Conservation (phyloP, 1,140 invertebrate genomes). For the Parasteatoda tepidariorum region DNA sequence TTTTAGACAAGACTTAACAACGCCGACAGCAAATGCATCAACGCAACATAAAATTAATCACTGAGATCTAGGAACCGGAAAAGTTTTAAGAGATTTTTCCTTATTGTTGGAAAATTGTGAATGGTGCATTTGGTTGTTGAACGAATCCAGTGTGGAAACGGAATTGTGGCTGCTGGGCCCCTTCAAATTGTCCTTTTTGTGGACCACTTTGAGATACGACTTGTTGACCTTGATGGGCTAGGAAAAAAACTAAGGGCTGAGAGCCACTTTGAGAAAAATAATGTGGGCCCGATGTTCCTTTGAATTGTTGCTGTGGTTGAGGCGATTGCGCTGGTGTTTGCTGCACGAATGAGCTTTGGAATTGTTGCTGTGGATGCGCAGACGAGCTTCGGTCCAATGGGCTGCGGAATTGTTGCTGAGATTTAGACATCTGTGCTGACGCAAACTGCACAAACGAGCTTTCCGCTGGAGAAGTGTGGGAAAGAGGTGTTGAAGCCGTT, state of each 20-base stretch:
- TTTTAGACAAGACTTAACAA: too few relatives aligned
- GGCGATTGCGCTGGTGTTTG: not conserved
- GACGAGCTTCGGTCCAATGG: not conserved
- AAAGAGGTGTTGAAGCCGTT: not conserved
- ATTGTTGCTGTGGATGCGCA: not conserved
- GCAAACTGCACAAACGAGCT: too few relatives aligned
- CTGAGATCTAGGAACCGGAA: too few relatives aligned
- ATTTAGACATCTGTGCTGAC: too few relatives aligned
- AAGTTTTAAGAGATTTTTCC: too few relatives aligned
- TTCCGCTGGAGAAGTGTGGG: not conserved
- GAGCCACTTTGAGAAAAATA: not conserved
- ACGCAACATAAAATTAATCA: too few relatives aligned
- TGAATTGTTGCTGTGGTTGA: not conserved
- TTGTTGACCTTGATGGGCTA: not conserved
- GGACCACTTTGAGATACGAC: not conserved
- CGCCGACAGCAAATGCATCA: too few relatives aligned
- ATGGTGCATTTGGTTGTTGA: too few relatives aligned
- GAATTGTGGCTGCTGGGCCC: too few relatives aligned
- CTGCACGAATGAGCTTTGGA: not conserved
- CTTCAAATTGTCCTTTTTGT: not conserved
- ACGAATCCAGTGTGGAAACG: too few relatives aligned
- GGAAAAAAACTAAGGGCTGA: not conserved
- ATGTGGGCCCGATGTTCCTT: not conserved
- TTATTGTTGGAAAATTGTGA: too few relatives aligned
- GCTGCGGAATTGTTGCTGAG: not conserved